Base-by-base conservation (phyloP, 2,888 invertebrate genomes). In the Serrognathus titanus region DNA sequence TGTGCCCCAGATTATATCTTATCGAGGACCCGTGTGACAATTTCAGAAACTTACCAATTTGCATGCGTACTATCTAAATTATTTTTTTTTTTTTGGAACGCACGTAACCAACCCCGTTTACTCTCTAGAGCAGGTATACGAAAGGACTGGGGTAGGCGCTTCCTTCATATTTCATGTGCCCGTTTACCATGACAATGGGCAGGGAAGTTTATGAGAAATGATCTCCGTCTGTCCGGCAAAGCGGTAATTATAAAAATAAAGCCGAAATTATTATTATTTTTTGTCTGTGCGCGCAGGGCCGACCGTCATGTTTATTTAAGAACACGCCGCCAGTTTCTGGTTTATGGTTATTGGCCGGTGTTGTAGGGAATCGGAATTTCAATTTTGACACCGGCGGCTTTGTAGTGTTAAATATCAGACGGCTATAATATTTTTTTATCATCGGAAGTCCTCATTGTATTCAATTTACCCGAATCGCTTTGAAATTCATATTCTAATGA, bases 181-280 rank as follows among this genome's bases (percentile, higher is more conserved):
- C 59, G 61, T 66, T 69, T 69, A 68, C 65, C 67, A 69, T 71
- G 66, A 71, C 70, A 71, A 71, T 69, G 65, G 69, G 60, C 60
- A 57, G 60, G 66, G 64, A 65, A 62, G 41, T 20, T 63, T 64
- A 66, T 65, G 68, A 69, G 63, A 65, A 66, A 69, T 66, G 64
- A 56, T 61, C 57, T 62, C 51, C 55, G 62, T 52, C 65, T 51
- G 51, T 60, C 52, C 61, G 48, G 50, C 52, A 63, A 67, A 67
- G 68, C 66, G 64, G 66, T 69, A 70, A 70, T 71, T 70, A 71
- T 66, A 63, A 65, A 65, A 66, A 66, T 65, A 64, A 63, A 66
- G 56, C 52, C 53, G 50, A 51, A 65, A 67, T 58, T 58, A 58
- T 53, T 58, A 63, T 63, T 58, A 59, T 63, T 66, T 62, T 65